Percentiles rank a stretch among this genome's conserved stretches.
Conservation (phyloP, 2,888 invertebrate species). For the Ophion slaviceki region DNA sequence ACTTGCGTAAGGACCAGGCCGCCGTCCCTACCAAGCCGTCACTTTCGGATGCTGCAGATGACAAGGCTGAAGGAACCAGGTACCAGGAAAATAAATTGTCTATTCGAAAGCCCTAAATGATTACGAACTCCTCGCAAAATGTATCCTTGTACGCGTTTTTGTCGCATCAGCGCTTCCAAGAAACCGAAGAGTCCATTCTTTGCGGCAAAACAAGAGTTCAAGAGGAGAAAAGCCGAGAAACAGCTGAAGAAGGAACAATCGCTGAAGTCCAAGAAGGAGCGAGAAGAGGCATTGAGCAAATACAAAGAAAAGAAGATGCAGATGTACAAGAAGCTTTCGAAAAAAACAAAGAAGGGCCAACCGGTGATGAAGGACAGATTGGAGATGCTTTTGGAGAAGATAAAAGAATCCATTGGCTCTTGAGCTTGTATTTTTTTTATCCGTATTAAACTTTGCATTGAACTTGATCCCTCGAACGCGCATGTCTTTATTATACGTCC, state of each 20-base stretch:
- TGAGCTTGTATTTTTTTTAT: background rate
- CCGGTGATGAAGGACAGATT: conserved; percentile 93
- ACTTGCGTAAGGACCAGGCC: conserved; percentile 84
- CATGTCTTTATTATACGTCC: background rate
- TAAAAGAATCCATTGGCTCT: conserved; percentile 84
- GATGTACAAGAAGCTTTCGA: conserved; percentile 89
- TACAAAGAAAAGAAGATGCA: conserved; percentile 90
- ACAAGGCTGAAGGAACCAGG: conserved; percentile 42
- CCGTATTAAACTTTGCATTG: background rate
- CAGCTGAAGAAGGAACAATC: conserved; percentile 84
- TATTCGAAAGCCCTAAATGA: background rate
- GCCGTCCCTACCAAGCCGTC: conserved; percentile 70
- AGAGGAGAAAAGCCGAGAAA: conserved; percentile 86
- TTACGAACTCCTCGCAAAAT: background rate
- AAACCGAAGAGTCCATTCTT: conserved; percentile 83
- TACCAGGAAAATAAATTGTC: conserved; percentile 14
- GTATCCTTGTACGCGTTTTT: background rate
- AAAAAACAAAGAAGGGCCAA: conserved; percentile 92
- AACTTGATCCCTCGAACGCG: background rate
- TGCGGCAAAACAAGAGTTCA: conserved; percentile 85
- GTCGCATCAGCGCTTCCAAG: conserved; percentile 59
- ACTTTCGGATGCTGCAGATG: conserved; percentile 13
- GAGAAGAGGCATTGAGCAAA: conserved; percentile 86
- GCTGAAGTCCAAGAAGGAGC: conserved; percentile 85
- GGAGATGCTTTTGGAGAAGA: conserved; percentile 91